Base-by-base conservation (phyloP, 2,888 invertebrate genomes). In the Drosophila paracracens region DNA sequence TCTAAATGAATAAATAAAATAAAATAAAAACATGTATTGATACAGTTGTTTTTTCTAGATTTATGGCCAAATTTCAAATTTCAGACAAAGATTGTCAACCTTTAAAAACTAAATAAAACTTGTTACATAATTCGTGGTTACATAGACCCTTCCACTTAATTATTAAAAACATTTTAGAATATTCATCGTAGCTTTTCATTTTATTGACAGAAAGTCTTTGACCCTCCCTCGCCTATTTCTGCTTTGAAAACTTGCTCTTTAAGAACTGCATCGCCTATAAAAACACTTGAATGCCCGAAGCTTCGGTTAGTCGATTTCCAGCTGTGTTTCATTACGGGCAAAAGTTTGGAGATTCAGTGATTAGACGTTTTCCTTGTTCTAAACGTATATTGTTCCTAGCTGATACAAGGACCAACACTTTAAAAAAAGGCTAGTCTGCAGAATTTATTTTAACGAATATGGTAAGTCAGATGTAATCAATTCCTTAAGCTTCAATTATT, bases 251-350 rank as follows among this genome's bases (percentile, higher is more conserved):
- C 18, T 29, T 58, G 33, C 36, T 38, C 51, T 38, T 31, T 48
- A 63, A 46, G 69, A 63, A 46, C n/a, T 21, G 10, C 11, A 31
- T 35, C 35, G 53, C 11, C 64, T 90, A 91, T 90, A 91, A 76
- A 89, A 78, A 80, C 61, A 68, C 69, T 62, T 58, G 70, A 53
- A 54, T 57, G 35, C 61, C 54, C 70, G 6, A 51, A 69, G 76
- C 29, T 68, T 59, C 58, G 64, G 60, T 89, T 89, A 93, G 92
- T 93, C 87, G 84, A 90, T 88, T 91, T 91, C 91, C 92, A 92
- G 91, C 91, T 91, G 91, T 91, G 93, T 92, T 92, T 91, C 93
- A 92, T 93, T 91, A 79, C 92, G 80, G 91, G 88, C 93, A 90
- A 91, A 86, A 86, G 88, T 84, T 89, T 80, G 89, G 71, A 87